Base-by-base conservation (phyloP, 2,797 vertebrate species). In the Arremon brunneinucha region DNA sequence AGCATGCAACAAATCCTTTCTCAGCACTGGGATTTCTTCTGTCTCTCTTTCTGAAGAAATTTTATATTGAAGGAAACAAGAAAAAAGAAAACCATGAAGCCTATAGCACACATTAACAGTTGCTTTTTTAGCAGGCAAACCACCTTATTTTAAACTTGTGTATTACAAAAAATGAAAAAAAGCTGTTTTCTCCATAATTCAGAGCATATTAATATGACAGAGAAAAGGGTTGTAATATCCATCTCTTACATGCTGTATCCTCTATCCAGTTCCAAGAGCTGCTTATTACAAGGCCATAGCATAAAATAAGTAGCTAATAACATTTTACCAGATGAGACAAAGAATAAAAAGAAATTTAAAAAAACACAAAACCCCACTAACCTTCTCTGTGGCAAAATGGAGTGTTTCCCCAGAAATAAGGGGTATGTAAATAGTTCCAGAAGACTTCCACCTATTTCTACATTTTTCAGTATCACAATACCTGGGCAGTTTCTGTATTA, bases 91-190 rank as follows among this genome's bases (percentile, higher is more conserved):
- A 63, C 43, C 11, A 69, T 4, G 15, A 78, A 89, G 59, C 26
- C 44, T 28, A 14, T 50, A 91, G 69, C 34, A 79, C 9, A 3
- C 57, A 71, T 37, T 81, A 90, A 55, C 12, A 83, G 53, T 28
- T 71, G 34, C 53, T 64, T 16, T 41, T 89, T 47, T 14, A 83
- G 75, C 78, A 75, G 14, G 34, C 30, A 89, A 85, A 46, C 20
- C n/a, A 68, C 30, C 30, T 80, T 56, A 90, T 85, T 85, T 93
- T 83, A 71, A 72, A 46, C 14, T 55, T 68, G 14, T 13, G 6
- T 41, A n/a, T 34, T 53, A 92, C 15, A 71, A 90, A 83, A 87
- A 89, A 85, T 14, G 20, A 52, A 94, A 93, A 94, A 93, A 94
- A 68, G 35, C 35, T 84, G 41, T 68, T 84, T 87, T 83, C n/a